Percentiles rank a stretch among this genome's conserved stretches.
Evolutionary conservation across 2,797 vertebrate genomes (phyloP).

Genomic region (Anguilla anguilla): DNA sequence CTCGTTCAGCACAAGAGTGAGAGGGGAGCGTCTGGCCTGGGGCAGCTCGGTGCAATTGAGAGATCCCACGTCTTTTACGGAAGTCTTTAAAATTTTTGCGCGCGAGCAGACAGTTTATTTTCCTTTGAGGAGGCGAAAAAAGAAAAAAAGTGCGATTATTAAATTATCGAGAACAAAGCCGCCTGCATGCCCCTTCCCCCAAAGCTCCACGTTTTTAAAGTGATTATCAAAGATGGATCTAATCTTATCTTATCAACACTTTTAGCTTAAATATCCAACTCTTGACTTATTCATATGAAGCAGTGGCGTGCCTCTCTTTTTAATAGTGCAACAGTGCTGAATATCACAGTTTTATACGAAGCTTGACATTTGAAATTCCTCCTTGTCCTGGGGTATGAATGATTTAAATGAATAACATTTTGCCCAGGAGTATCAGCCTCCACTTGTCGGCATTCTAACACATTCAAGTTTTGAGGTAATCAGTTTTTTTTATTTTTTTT

Average conservation of each 20-base stretch:
- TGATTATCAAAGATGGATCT: constrained; percentile 63
- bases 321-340: constrained; percentile 76
- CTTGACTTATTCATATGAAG: constrained; percentile 70
- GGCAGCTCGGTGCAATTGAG: constrained; percentile 65
- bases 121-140: constrained; percentile 67
- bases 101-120: constrained; percentile 82
- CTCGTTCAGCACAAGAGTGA: constrained; percentile 48
- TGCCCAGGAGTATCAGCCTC: constrained; percentile 74
- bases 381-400: constrained; percentile 74
- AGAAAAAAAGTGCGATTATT: constrained; percentile 74
- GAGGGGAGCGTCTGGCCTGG: constrained; percentile 70
- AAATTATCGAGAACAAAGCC: constrained; percentile 73
- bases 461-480: constrained; percentile 84
- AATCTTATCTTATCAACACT: constrained; percentile 20
- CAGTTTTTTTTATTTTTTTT: constrained; percentile 68
- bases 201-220: constrained; percentile 48
- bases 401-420: constrained; percentile 74
- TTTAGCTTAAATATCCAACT: constrained; percentile 70
- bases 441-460: constrained; percentile 73
- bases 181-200: constrained; percentile 40
- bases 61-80: constrained; percentile 69
- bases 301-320: constrained; percentile 76
- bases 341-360: constrained; percentile 87
- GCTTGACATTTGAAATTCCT: constrained; percentile 87
- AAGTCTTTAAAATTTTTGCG: constrained; percentile 71